Evolutionary conservation across 2,797 vertebrate genomes (phyloP).

Genomic region (Threskiornis aethiopicus): DNA sequence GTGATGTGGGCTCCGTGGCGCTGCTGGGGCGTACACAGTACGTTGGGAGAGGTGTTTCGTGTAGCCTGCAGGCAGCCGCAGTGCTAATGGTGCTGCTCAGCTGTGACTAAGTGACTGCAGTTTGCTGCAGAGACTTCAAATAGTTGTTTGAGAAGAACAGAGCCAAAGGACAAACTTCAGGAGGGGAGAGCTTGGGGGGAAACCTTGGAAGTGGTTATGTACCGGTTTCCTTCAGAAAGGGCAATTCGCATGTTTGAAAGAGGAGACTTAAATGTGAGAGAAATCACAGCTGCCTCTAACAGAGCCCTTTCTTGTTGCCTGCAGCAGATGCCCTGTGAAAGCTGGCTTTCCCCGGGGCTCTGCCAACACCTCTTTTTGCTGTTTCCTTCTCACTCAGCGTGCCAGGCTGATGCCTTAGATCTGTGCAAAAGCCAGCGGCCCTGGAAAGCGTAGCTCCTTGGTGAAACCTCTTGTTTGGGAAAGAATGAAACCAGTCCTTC

Average conservation of each 20-base stretch:
- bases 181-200: background rate
- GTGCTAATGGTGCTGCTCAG: slow-evolving; percentile 3
- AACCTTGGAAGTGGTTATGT: background rate
- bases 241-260: background rate
- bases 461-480: background rate
- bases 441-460: background rate
- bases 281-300: background rate
- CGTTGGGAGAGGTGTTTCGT: background rate
- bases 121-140: background rate
- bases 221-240: background rate
- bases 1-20: background rate
- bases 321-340: background rate
- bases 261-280: background rate
- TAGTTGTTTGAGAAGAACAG: background rate
- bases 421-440: background rate
- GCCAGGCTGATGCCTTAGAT: background rate
- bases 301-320: background rate
- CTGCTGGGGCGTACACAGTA: background rate
- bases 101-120: slow-evolving; percentile 35
- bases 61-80: background rate
- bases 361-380: background rate
- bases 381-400: background rate
- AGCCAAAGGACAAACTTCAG: background rate
- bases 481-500: background rate
- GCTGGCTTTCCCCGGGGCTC: background rate